Evolutionary conservation across 2,113 vertebrate genomes (phyloP), one percentile per base, ranked within the genome.

Genomic region (Aix galericulata): DNA sequence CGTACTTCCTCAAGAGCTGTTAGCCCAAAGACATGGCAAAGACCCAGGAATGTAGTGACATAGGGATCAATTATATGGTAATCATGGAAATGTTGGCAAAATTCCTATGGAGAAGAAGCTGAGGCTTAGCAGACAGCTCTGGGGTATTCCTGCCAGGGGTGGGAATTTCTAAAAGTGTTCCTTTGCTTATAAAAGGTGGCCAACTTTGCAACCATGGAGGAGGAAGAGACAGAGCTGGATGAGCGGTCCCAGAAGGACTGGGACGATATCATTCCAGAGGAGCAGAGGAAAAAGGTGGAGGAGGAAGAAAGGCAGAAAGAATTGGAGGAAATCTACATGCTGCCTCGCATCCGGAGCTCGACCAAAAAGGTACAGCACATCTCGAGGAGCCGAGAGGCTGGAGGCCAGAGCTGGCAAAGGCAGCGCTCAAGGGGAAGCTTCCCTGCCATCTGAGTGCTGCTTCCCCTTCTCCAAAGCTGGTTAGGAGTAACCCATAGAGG

Each of bases 181-280:
- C 6, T 94, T 81, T 90, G 64, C 88, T 92, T 96, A n/a, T 74
- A 73, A 92, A 97, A 99, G 99, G 99, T 99, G 66, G 99, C 99
- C 40, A 99, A 99, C 97, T 99, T 99, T 92, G 98, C 99, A 86
- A 99, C 98, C 15, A 99, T 99, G 99, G 99, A 99, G 67, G 99
- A 99, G 59, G 98, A 97, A 46, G 97, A 98, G 59, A 98, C 97
- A 6, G 98, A 99, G n/a, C 96, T 99, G 46, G 98, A 99, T 4
- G 98, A 99, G 21, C 98, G 95, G 55, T 94, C 96, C 11, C 88
- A 97, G 13, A 98, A 98, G 63, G 99, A 99, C 73, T 99, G 99
- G 99, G 99, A 99, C 1, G 98, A 99, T 26, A 99, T 99, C 82
- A 99, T 99, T 96, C 99, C 99, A 1, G 99, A 99, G 82, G 99